Evolutionary conservation across 2,113 vertebrate genomes (phyloP).

Genomic region (Neotragus pygmaeus): DNA sequence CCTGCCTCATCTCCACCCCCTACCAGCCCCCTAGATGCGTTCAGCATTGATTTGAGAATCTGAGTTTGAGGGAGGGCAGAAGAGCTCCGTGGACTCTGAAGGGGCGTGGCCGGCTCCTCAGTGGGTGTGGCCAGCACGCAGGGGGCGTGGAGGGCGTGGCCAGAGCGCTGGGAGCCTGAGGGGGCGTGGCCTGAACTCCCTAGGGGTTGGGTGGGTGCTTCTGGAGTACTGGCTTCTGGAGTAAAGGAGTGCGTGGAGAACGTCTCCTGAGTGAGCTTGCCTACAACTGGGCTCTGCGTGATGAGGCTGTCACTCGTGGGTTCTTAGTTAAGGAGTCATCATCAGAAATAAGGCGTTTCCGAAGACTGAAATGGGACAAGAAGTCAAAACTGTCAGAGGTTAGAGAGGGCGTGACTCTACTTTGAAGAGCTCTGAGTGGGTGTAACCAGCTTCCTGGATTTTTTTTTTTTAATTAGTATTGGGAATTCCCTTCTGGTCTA

Average conservation of each 20-base stretch:
- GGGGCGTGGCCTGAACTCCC: neutral
- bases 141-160: neutral
- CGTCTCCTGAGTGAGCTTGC: neutral
- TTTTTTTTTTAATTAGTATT: neutral
- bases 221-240: neutral
- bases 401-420: neutral
- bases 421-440: neutral
- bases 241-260: neutral
- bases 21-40: neutral
- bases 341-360: neutral
- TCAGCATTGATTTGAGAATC: neutral
- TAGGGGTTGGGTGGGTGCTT: neutral
- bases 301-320: neutral
- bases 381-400: neutral
- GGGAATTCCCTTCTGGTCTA: neutral
- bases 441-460: neutral
- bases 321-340: neutral
- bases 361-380: neutral
- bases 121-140: too few relatives aligned
- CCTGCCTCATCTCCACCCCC: neutral
- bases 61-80: neutral
- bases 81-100: neutral
- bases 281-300: neutral
- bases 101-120: neutral
- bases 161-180: accelerated